Percentiles rank a stretch among this genome's conserved stretches.
phyloP scores from a whole-genome alignment of 1,140 invertebrate species.

The Polypedilum vanderplanki region DNA sequence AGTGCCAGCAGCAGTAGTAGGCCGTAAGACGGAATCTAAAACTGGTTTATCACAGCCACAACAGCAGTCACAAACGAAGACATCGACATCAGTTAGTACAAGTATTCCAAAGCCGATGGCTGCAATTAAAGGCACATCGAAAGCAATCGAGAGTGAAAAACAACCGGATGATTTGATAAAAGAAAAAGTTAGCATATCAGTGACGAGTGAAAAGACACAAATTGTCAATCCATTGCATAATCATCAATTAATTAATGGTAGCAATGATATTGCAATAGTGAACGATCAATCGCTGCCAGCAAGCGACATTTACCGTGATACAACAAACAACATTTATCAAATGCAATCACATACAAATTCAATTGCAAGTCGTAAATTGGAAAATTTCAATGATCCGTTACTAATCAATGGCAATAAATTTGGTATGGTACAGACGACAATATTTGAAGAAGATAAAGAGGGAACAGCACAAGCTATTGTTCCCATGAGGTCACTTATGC shows the following conservation, averaged over 20 bases:
- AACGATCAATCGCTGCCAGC: slow-evolving; percentile 54
- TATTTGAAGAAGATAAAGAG: slow-evolving; percentile 54
- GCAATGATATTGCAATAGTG: slow-evolving; percentile 51
- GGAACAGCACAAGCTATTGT: slow-evolving; percentile 75
- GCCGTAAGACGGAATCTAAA: slow-evolving; percentile 33
- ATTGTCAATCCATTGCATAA: slow-evolving; percentile 23
- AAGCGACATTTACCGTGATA: slow-evolving; percentile 55
- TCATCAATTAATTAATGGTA: slow-evolving; percentile 45
- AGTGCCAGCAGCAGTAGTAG: slow-evolving; percentile 24
- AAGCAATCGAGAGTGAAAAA: slow-evolving; percentile 42
- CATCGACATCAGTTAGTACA: slow-evolving; percentile 42
- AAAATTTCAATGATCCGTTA: slow-evolving; percentile 36
- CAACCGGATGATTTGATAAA: slow-evolving; percentile 1
- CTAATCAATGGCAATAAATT: slow-evolving; percentile 35
- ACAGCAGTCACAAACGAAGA: not conserved
- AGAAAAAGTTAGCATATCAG: slow-evolving; percentile 36
- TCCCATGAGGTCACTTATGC: slow-evolving; percentile 84
- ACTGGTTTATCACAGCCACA: slow-evolving; percentile 33
- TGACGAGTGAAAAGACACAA: slow-evolving; percentile 16
- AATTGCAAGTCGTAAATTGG: slow-evolving; percentile 52
- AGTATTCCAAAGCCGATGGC: slow-evolving; percentile 87
- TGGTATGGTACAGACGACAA: slow-evolving; percentile 39
- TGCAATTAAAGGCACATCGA: slow-evolving; percentile 78
- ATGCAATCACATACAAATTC: slow-evolving; percentile 36
- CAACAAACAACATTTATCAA: slow-evolving; percentile 22